phyloP scores from a whole-genome alignment of 2,797 vertebrate species.

The Trematomus bernacchii region DNA sequence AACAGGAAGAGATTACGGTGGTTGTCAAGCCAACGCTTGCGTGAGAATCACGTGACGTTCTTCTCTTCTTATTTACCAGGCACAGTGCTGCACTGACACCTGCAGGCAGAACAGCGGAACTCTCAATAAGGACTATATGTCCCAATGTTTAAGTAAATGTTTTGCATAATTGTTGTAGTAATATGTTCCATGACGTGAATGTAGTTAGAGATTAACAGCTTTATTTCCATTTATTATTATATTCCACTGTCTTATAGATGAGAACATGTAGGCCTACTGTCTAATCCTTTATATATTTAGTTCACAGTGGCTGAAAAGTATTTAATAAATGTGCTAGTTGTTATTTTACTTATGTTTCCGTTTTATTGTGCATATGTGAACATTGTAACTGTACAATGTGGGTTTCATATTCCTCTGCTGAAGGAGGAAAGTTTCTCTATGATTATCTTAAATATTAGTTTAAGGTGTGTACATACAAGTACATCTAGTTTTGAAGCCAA shows the following conservation, averaged over 20 bases:
- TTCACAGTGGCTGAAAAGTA: too few relatives aligned
- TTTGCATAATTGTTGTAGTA: background rate
- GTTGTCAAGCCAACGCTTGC: constrained; percentile 77
- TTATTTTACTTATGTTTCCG: background rate
- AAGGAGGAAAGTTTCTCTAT: background rate
- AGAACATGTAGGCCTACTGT: background rate
- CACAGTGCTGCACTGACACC: constrained; percentile 35
- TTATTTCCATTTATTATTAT: background rate
- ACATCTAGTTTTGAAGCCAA: background rate
- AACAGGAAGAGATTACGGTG: constrained; percentile 41
- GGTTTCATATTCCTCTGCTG: background rate
- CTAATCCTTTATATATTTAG: background rate
- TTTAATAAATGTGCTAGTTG: too few relatives aligned
- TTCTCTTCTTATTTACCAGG: constrained; percentile 21
- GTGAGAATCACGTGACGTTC: constrained; percentile 50
- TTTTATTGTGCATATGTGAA: background rate
- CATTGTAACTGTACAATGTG: too few relatives aligned
- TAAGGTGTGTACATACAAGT: background rate
- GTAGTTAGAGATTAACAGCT: background rate
- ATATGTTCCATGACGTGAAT: background rate
- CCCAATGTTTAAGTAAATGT: background rate
- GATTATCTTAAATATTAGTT: background rate
- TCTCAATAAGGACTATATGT: background rate
- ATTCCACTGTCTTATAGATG: background rate
- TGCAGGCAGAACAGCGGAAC: constrained; percentile 28